Evolutionary conservation across 1,140 invertebrate species (phyloP).

Genomic region (Papilio polytes): DNA sequence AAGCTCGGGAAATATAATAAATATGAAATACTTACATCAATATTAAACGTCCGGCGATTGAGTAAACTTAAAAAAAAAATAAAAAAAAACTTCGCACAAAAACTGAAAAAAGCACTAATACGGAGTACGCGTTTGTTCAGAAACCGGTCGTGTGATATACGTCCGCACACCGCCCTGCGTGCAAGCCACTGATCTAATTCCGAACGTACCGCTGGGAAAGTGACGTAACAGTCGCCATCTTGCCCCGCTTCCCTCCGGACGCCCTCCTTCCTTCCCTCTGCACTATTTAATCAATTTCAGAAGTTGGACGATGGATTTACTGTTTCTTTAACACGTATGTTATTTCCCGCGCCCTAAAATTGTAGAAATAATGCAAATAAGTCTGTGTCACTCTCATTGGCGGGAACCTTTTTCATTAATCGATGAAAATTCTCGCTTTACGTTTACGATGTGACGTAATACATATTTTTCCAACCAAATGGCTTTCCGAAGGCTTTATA

Average conservation of each 20-base stretch:
- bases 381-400: neutral
- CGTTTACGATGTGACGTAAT: neutral
- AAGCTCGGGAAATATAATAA: neutral
- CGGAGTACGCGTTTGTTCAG: conserved; percentile 48
- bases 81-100: conserved; percentile 48
- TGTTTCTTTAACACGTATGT: conserved; percentile 47
- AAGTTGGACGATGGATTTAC: conserved; percentile 51
- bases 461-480: neutral
- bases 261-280: conserved; percentile 69
- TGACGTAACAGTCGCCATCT: conserved; percentile 78
- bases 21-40: conserved; percentile 28
- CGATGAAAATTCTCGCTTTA: conserved; percentile 18
- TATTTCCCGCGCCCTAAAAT: neutral
- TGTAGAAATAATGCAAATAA: neutral
- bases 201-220: conserved; percentile 71
- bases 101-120: conserved; percentile 59
- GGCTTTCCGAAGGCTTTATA: neutral
- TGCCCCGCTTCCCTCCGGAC: conserved; percentile 56
- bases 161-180: conserved; percentile 52
- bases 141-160: conserved; percentile 37
- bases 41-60: conserved; percentile 8
- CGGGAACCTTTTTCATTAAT: conserved; percentile 16
- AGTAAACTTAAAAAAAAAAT: conserved; percentile 25
- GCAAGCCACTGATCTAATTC: conserved; percentile 78
- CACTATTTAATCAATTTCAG: conserved; percentile 77